Percentiles rank a stretch among this genome's conserved stretches.
Evolutionary conservation across 1,140 invertebrate genomes (phyloP).

Genomic region (Camponotus floridanus): DNA sequence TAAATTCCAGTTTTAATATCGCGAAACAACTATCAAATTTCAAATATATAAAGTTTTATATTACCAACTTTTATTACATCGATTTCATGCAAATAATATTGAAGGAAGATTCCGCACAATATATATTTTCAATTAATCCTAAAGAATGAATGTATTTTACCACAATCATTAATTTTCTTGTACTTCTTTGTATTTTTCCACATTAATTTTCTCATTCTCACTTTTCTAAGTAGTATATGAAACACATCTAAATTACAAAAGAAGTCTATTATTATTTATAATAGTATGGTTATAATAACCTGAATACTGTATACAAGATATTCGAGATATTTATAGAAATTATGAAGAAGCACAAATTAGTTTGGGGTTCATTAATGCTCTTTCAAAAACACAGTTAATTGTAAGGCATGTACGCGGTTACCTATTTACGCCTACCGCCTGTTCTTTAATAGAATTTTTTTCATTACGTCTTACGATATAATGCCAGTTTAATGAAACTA

Average conservation of each 20-base stretch:
- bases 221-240: neutral
- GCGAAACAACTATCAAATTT: neutral
- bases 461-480: neutral
- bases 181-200: neutral
- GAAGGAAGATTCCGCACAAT: neutral
- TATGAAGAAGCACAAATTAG: neutral
- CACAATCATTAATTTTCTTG: neutral
- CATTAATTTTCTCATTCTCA: neutral
- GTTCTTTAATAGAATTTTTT: neutral
- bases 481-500: neutral
- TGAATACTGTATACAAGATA: neutral
- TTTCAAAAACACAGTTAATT: neutral
- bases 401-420: neutral
- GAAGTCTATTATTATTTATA: neutral
- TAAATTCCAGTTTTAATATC: neutral
- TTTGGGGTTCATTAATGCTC: neutral
- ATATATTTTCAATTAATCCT: too few relatives aligned
- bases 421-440: neutral
- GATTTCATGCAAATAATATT: neutral
- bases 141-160: too few relatives aligned
- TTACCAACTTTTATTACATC: neutral
- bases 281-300: neutral
- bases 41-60: neutral
- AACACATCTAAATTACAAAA: neutral
- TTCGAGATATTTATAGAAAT: neutral